Evolutionary conservation across 2,888 invertebrate species (phyloP), one percentile per base, ranked within the genome.

Genomic region (Stegana nigrithorax): DNA sequence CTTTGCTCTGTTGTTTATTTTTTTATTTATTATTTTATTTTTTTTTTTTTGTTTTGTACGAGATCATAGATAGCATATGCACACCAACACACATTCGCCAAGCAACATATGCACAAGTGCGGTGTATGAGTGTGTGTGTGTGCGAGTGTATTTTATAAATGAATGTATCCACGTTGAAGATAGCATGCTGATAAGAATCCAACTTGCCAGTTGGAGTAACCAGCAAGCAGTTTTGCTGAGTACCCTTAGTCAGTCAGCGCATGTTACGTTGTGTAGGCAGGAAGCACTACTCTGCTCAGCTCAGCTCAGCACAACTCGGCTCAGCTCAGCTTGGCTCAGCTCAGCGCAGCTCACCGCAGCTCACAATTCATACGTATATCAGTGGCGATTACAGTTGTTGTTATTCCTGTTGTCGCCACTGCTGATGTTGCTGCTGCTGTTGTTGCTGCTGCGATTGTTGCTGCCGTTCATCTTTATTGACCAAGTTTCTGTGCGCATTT

Each of bases 81-180:
- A 72, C 69, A 73, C 61, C 64, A 55, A 72, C 67, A 70, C 65
- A 72, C 56, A 69, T 53, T 55, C 36, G 62, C n/a, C 65, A 62
- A 58, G 51, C 51, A 70, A 51, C 60, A 65, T 65, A 55, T 67
- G 67, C 58, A 64, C 57, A 60, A 62, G 39, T 70, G 64, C 63
- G 61, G 63, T 59, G 56, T 60, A 59, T 62, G 36, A 70, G 64
- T 63, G 63, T 59, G 25, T 32, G 45, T 62, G 57, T 61, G 53
- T 62, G 42, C 44, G 32, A 21, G 57, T 56, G 32, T 56, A 25
- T 70, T 69, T 70, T 69, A 73, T 78, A 81, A 80, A 81, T 81
- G 81, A 81, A 82, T 82, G 82, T 82, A 75, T 79, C 83, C 83
- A 80, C 78, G 78, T 75, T 80, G 79, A 69, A 80, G 81, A 81